Evolutionary conservation across 2,888 invertebrate species (phyloP).

Genomic region (Spicauda simplicius): DNA sequence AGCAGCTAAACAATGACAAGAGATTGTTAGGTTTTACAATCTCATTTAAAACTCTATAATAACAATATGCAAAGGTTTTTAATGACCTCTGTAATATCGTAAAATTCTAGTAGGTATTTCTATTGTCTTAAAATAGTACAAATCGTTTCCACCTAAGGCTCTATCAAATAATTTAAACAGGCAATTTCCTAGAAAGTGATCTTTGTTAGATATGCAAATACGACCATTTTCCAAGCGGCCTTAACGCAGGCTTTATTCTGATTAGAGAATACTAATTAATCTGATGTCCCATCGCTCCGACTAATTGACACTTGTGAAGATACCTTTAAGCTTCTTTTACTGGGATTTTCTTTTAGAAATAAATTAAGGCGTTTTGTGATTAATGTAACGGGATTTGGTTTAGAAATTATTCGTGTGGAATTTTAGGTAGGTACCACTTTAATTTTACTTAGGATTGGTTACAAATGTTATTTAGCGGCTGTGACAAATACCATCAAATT

Average conservation of each 20-base stretch:
- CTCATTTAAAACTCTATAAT: too few species aligned
- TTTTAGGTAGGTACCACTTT: too few species aligned
- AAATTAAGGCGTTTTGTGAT: not conserved
- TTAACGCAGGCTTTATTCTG: slow-evolving; percentile 15
- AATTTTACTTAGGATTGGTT: too few species aligned
- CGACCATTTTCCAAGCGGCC: slow-evolving; percentile 8
- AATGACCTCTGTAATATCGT: too few species aligned
- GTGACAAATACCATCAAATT: too few species aligned
- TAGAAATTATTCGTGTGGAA: too few species aligned
- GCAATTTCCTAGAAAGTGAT: slow-evolving; percentile 20
- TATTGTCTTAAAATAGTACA: too few species aligned
- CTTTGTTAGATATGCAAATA: slow-evolving; percentile 30
- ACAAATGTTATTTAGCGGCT: too few species aligned
- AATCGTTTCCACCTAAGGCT: not conserved
- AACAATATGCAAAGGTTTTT: too few species aligned
- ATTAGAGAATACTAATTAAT: slow-evolving; percentile 32
- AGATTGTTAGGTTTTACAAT: too few species aligned
- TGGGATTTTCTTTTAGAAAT: not conserved
- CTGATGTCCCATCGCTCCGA: slow-evolving; percentile 22
- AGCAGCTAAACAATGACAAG: too few species aligned
- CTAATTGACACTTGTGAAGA: slow-evolving; percentile 21
- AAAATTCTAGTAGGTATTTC: too few species aligned
- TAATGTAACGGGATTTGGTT: not conserved
- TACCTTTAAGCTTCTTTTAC: slow-evolving; percentile 16
- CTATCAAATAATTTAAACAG: slow-evolving; percentile 17